A percentile compares a stretch with the other conserved stretches of the same genome.
phyloP scores from a whole-genome alignment of 2,888 invertebrate species.

The Adelphocoris suturalis region DNA sequence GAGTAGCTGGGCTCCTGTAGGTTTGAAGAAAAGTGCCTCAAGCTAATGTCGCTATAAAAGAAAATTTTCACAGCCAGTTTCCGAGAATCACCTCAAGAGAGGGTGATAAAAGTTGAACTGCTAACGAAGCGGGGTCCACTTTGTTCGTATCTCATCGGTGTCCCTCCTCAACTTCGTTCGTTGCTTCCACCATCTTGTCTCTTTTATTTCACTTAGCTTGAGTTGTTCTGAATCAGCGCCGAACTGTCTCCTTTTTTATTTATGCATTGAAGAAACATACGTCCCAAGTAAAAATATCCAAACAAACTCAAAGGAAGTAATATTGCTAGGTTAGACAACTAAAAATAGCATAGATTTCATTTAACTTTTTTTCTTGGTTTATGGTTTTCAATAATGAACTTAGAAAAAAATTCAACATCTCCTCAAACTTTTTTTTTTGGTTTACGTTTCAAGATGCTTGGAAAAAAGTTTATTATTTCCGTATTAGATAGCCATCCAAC shows the following conservation, averaged over 20 bases:
- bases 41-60: constrained; percentile 4
- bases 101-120: constrained; percentile 26
- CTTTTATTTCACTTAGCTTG: constrained; percentile 31
- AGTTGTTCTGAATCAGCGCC: constrained; percentile 9
- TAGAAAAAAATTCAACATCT: too few species aligned
- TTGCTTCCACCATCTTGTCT: constrained; percentile 21
- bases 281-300: background rate
- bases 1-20: background rate
- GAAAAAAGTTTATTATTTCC: too few species aligned
- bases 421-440: too few species aligned
- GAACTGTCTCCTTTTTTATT: constrained; percentile 21
- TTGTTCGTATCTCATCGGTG: background rate
- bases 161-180: constrained; percentile 9
- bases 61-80: constrained; percentile 5
- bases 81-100: constrained; percentile 16
- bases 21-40: constrained; percentile 7
- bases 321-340: too few species aligned
- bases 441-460: too few species aligned
- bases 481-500: too few species aligned
- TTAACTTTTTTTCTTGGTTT: too few species aligned
- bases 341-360: too few species aligned
- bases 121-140: constrained; percentile 24
- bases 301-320: background rate
- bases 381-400: too few species aligned
- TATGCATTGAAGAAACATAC: background rate